Evolutionary conservation across 2,113 vertebrate species (phyloP), one percentile per base, ranked within the genome.

Genomic region (Empidonax alnorum): DNA sequence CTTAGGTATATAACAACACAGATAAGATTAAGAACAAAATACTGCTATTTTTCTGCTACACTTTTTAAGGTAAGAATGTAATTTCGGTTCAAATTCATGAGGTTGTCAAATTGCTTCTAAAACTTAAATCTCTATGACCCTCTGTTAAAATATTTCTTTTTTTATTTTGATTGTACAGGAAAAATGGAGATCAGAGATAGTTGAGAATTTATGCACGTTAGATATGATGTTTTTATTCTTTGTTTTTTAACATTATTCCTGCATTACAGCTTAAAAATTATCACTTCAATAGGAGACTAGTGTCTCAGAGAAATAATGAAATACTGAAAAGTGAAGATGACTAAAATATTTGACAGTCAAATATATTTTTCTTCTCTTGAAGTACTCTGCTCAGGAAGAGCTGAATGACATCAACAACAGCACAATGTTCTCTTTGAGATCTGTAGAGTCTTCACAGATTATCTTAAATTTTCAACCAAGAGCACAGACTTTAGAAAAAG

Each of bases 41-140:
- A 97, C 93, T 99, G 99, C 91, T 98, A 98, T 84, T 98, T 99
- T 62, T 99, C 99, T 90, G 98, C 99, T 23, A 63, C 98, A 68
- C 98, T 99, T 72, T 99, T 99, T 95, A 99, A 99, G 99, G 99
- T 99, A 98, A 96, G 65, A n/a, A 62, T 79, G 66, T 39, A 10
- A 76, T 84, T 95, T 89, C 46, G 59, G 33, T 93, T 92, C 67
- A 41, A 93, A 89, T 74, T 89, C 31, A 46, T 79, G 27, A 76
- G 76, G 30, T 46, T 78, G 50, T 77, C 25, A 67, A 76, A 76
- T 72, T 85, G 44, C 72, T 96, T 95, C 52, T 73, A 81, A 87
- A 86, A 82, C 59, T 79, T 75, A 46, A 78, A 69, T 50, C 31
- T 84, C 50, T 67, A 17, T 87, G 84, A n/a, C 28, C 10, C 20